Evolutionary conservation across 2,797 vertebrate species (phyloP), one percentile per base, ranked within the genome.

Genomic region (Cossypha polioptera): DNA sequence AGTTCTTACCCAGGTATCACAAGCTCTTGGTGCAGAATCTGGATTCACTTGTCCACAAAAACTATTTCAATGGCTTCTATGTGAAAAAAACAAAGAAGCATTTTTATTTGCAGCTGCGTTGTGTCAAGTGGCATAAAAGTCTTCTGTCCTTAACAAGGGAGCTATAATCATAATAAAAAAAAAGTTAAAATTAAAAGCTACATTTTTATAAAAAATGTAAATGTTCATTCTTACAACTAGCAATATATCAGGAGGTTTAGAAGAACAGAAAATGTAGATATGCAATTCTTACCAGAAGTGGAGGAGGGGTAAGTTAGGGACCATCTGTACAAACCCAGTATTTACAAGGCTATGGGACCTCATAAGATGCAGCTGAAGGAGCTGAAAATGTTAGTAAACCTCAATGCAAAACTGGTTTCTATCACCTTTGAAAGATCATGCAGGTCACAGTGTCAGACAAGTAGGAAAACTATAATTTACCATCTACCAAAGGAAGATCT

Each of bases 61-160:
- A 35, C 2, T 35, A 26, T 61, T 65, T 67, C 63, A 71, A 87
- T 67, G 5, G 65, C 9, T 55, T 63, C 11, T 47, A 4, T 6
- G 8, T 53, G 16, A 31, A 72, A 40, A 50, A 38, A 67, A 59
- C 6, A 22, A n/a, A 31, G 2, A 24, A 33, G 10, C 35, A 35
- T 77, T 82, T 96, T 94, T 90, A 54, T 92, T 91, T 91, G 50
- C 57, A 86, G 53, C 65, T 91, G 63, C 28, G 57, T 74, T 87
- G 24, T 77, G 50, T 85, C 50, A 89, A 94, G 69, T 57, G 19
- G 12, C 53, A 74, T 50, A n/a, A 33, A 91, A 82, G 57, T 80
- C 42, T 66, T 92, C 29, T 87, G 22, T 81, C 35, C 71, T 74
- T 85, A 91, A 79, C 13, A 55, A 53, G 28, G 25, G 53, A 92